A percentile compares a stretch with the other conserved stretches of the same genome.
These are phyloP conservation scores for Fistularia tabacaria DNA, from an alignment of 2,797 vertebrate species.

Conservation along the genomic window DNA sequence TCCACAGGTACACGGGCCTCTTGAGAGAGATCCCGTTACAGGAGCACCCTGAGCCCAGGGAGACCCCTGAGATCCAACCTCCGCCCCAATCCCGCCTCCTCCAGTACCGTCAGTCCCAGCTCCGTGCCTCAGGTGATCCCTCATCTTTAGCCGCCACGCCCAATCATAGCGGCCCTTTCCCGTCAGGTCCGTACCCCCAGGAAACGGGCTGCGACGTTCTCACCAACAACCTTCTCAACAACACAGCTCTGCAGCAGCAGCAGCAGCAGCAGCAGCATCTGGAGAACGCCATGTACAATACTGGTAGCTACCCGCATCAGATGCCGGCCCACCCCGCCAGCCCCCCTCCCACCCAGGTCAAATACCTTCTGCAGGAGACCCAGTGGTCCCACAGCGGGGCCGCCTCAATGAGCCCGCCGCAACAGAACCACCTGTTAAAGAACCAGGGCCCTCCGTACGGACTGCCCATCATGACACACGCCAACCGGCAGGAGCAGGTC, in stretches of 20 bases:
- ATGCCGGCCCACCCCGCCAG: conserved; percentile 83
- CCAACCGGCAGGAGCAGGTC: conserved; percentile 84
- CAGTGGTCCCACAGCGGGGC: conserved; percentile 84
- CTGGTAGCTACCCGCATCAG: conserved; percentile 70
- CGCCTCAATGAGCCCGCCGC: conserved; percentile 76
- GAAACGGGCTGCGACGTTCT: conserved; percentile 78
- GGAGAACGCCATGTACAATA: conserved; percentile 66
- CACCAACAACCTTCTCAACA: conserved; percentile 77
- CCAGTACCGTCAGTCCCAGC: conserved; percentile 91
- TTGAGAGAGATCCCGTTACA: conserved; percentile 89
- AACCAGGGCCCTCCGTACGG: conserved; percentile 86
- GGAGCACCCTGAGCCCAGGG: conserved; percentile 85
- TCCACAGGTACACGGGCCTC: conserved; percentile 88
- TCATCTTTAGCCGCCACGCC: conserved; percentile 81
- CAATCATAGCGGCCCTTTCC: conserved; percentile 80
- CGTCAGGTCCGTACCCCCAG: conserved; percentile 75
- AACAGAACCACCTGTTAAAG: conserved; percentile 86
- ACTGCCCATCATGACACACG: conserved; percentile 82
- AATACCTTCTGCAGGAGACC: conserved; percentile 92
- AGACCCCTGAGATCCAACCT: conserved; percentile 88
- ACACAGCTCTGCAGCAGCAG: conserved; percentile 81
- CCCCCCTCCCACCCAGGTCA: conserved; percentile 81
- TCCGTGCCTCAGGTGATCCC: conserved; percentile 86
- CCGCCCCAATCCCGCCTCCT: conserved; percentile 97
- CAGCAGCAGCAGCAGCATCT: conserved; percentile 78